Percentiles rank a stretch among this genome's conserved stretches.
Conservation (phyloP, 2,797 vertebrate genomes). For the Cryptoblepharus egeriae region DNA sequence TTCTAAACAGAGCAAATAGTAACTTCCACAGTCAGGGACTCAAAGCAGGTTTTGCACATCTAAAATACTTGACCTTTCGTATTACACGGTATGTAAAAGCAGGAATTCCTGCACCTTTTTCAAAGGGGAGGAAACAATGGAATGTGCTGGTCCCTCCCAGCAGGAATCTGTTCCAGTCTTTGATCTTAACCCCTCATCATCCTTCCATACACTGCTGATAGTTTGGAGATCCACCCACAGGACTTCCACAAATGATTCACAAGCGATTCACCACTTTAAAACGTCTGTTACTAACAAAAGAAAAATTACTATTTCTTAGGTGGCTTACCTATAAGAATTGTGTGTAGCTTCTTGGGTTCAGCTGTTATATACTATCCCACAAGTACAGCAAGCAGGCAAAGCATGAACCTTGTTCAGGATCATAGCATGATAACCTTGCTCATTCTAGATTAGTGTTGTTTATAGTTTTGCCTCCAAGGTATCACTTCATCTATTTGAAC, state of each 20-base stretch:
- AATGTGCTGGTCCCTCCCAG: no score
- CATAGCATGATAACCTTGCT: neutral
- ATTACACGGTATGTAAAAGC: neutral
- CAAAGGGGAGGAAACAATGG: no score
- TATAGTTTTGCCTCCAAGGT: no score
- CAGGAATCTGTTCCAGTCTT: neutral
- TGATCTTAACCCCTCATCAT: constrained; percentile 24
- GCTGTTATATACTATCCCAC: neutral
- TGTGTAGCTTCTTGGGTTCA: neutral
- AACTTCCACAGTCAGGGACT: neutral
- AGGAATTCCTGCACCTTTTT: neutral
- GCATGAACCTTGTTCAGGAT: neutral
- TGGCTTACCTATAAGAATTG: neutral
- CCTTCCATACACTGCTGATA: neutral
- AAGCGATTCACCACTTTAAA: neutral
- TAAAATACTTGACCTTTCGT: constrained; percentile 33
- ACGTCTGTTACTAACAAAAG: neutral
- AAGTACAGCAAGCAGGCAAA: neutral
- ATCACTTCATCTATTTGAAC: no score
- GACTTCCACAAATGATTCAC: neutral
- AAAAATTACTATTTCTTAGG: neutral
- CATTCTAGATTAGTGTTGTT: neutral
- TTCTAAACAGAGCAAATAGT: neutral
- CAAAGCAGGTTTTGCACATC: constrained; percentile 31
- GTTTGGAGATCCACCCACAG: neutral